A percentile compares a stretch with the other conserved stretches of the same genome.
Evolutionary conservation across 2,113 vertebrate genomes (phyloP).

Genomic region (Dasyprocta punctata): DNA sequence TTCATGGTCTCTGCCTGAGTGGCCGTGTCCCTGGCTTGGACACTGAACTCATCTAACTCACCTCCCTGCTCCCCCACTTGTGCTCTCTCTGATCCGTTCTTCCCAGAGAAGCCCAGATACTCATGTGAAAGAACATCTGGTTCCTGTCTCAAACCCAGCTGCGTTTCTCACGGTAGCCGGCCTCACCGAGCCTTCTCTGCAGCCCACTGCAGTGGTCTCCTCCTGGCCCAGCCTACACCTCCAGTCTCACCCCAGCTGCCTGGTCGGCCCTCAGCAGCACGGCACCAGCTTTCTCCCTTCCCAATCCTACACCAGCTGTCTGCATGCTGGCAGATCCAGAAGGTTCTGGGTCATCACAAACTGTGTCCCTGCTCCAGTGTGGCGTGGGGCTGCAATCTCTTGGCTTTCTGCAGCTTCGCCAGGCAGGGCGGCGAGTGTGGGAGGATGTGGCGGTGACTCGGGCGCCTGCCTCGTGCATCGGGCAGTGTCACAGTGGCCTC

Average conservation of each 20-base stretch:
- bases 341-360: not conserved
- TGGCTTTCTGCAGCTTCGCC: not conserved
- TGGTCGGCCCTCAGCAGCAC: not conserved
- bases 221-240: accelerated
- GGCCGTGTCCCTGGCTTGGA: too few species aligned
- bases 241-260: not conserved
- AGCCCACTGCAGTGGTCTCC: too few species aligned
- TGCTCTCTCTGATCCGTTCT: not conserved
- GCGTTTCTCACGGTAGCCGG: not conserved
- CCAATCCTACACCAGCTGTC: not conserved
- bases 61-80: not conserved
- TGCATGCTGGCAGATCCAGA: not conserved
- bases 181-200: not conserved
- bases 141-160: not conserved
- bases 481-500: not conserved
- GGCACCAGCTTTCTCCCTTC: not conserved
- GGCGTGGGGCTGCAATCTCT: not conserved
- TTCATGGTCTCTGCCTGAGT: not conserved
- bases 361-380: not conserved
- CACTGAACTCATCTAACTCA: not conserved
- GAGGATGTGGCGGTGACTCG: not conserved
- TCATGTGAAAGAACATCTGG: not conserved
- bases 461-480: not conserved
- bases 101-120: not conserved
- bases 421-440: not conserved